Evolutionary conservation across 2,797 vertebrate species (phyloP).

Genomic region (Acrossocheilus fasciatus): DNA sequence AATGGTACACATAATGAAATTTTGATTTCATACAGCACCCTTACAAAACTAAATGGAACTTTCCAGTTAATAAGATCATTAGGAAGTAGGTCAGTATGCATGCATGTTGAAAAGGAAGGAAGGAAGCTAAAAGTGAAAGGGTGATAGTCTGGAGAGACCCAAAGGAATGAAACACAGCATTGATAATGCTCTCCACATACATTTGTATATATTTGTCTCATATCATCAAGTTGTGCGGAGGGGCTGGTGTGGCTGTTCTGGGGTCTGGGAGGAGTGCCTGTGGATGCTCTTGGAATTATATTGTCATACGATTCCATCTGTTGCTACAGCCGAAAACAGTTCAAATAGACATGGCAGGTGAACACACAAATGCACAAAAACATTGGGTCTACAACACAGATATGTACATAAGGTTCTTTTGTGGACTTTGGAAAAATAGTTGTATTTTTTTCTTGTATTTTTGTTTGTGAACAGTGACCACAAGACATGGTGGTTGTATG

Average conservation of each 20-base stretch:
- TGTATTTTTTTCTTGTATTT: neutral
- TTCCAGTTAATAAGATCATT: neutral
- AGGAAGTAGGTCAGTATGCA: neutral
- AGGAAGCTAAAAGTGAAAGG: neutral
- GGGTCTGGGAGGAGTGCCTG: constrained; percentile 70
- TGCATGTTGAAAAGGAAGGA: neutral
- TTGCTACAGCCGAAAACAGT: constrained; percentile 59
- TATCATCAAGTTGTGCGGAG: constrained; percentile 73
- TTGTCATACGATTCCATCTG: constrained; percentile 77
- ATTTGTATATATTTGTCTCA: constrained; percentile 56
- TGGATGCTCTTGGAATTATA: constrained; percentile 87
- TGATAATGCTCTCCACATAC: constrained; percentile 14
- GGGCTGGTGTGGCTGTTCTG: constrained; percentile 78
- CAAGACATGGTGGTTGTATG: neutral
- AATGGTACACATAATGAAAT: neutral
- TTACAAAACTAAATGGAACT: neutral
- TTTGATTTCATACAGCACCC: neutral
- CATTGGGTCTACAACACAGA: neutral
- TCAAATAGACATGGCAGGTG: neutral
- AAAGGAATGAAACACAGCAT: neutral
- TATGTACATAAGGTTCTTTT: neutral
- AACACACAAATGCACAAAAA: constrained; percentile 14
- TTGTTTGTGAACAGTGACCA: neutral
- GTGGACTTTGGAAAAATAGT: neutral
- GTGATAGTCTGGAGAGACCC: neutral